Evolutionary conservation across 2,888 invertebrate genomes (phyloP), one percentile per base, ranked within the genome.

Genomic region (Endotricha flammealis): DNA sequence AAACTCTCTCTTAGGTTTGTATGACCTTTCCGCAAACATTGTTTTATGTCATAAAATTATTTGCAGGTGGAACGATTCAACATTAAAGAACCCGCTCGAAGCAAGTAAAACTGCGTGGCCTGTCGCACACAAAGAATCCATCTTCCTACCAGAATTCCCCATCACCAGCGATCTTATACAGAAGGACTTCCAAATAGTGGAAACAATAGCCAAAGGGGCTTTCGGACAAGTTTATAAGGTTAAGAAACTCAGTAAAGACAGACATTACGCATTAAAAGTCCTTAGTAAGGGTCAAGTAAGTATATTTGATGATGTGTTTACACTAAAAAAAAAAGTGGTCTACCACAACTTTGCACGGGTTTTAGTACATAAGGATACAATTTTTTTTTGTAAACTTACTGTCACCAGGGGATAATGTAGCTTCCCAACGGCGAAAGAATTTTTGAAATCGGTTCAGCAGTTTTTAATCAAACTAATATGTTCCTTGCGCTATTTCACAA

Each of bases 141-240:
- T 94, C 51, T 97, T 97, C 78, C 87, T 95, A 44, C 96, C 97
- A 38, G 95, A 96, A 76, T 97, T 96, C 71, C 93, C 93, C 59
- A 89, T 93, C 33, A 90, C 89, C 47, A 88, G 89, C 29, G 87
- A 90, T 27, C 72, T 90, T 38, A 52, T 74, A 27, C 89, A 91
- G 54, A 86, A 85, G 46, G 89, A 90, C 49, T 92, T 90, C 64
- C 73, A 89, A 78, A 88, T 95, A 46, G 64, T 93, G 32, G 89
- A 92, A 48, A 90, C 92, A 41, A 91, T 97, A 64, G 93, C 95
- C n/a, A 91, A 91, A 62, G 97, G 98, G 43, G 94, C 96, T 11
- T 98, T 95, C 77, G 96, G 97, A 12, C 91, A 93, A 75, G 97
- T 98, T 3, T 93, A 93, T 59, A 93, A 93, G 88, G 95, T 94